Conservation (phyloP, 2,888 invertebrate genomes). For the Anagyrus pseudococci region DNA sequence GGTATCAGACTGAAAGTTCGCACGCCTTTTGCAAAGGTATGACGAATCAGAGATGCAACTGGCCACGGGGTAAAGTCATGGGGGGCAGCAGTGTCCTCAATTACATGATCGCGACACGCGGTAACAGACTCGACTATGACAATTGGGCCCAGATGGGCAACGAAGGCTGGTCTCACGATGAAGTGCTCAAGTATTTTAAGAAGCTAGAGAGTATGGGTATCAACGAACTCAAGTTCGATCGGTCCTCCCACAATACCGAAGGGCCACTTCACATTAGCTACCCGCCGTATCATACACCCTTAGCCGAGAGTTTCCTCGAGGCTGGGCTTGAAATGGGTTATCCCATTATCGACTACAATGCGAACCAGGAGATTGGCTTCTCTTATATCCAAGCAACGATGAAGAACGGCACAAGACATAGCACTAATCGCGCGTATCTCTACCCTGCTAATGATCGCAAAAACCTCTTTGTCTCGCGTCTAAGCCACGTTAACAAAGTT, state of each 20-base stretch:
- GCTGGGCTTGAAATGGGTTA: conserved; percentile 70
- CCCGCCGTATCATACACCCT: conserved; percentile 65
- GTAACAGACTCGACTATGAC: conserved; percentile 63
- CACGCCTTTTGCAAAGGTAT: conserved; percentile 64
- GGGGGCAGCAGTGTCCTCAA: conserved; percentile 64
- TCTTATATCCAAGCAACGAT: conserved; percentile 72
- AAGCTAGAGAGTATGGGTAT: conserved; percentile 68
- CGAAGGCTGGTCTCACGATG: conserved; percentile 58
- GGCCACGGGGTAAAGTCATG: conserved; percentile 60
- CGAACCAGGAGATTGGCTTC: conserved; percentile 70
- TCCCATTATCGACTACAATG: conserved; percentile 74
- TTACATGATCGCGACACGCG: conserved; percentile 64
- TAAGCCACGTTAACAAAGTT: conserved; percentile 69
- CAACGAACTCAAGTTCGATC: conserved; percentile 50
- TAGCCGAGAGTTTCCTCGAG: conserved; percentile 70
- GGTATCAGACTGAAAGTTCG: conserved; percentile 84
- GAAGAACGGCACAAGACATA: conserved; percentile 67
- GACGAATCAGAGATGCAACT: conserved; percentile 45
- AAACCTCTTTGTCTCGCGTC: conserved; percentile 73
- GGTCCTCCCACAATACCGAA: conserved; percentile 65
- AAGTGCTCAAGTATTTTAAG: conserved; percentile 55
- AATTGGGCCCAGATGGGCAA: conserved; percentile 62
- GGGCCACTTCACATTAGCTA: conserved; percentile 68
- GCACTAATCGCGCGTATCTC: conserved; percentile 69
- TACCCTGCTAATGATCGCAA: conserved; percentile 64